A percentile compares a stretch with the other conserved stretches of the same genome.
Evolutionary conservation across 2,113 vertebrate species (phyloP).

Genomic region (Ophiodon elongatus): DNA sequence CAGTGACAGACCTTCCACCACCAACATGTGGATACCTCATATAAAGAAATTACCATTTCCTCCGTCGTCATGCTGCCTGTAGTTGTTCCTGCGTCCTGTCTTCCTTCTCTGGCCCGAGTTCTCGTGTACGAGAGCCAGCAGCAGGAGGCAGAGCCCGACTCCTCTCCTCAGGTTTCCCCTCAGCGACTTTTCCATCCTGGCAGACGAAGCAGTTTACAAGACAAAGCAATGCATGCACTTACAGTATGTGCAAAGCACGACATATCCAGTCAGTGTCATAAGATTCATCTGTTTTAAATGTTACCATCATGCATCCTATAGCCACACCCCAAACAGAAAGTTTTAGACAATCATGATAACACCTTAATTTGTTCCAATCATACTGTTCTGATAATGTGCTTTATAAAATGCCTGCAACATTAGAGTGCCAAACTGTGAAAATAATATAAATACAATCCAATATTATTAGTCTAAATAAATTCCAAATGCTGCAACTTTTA

Average conservation of each 20-base stretch:
- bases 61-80: slow-evolving; percentile 68
- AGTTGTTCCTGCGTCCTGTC: slow-evolving; percentile 74
- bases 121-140: slow-evolving; percentile 75
- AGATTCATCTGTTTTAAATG: not conserved
- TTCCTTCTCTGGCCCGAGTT: slow-evolving; percentile 81
- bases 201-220: slow-evolving; percentile 5
- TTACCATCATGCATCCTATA: not conserved
- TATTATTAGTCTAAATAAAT: not conserved
- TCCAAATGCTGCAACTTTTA: not conserved
- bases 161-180: slow-evolving; percentile 82
- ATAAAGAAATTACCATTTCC: slow-evolving; percentile 77
- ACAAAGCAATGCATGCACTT: not conserved
- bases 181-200: slow-evolving; percentile 66
- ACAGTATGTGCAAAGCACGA: not conserved
- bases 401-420: slow-evolving; percentile 1
- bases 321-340: slow-evolving; percentile 25
- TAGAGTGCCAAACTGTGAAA: not conserved
- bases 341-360: not conserved
- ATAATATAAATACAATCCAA: not conserved
- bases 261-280: too few relatives aligned
- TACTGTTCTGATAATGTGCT: not conserved
- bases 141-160: slow-evolving; percentile 73
- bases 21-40: slow-evolving; percentile 38
- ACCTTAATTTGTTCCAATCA: not conserved
- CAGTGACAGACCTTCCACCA: not conserved